Conservation (phyloP, 2,888 invertebrate genomes). For the Drosophila barbarae region DNA sequence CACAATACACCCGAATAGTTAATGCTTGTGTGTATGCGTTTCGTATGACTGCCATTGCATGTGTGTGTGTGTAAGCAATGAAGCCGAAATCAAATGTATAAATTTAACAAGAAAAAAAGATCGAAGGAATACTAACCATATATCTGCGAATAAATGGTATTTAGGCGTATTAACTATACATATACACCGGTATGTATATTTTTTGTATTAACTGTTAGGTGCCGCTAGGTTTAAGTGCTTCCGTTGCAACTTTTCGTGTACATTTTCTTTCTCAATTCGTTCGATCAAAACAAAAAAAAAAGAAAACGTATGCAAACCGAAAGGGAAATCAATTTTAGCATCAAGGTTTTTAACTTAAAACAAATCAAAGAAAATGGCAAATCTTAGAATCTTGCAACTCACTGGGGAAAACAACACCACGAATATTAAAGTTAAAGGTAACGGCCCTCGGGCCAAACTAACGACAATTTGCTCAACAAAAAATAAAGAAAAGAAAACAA, state of each 20-base stretch:
- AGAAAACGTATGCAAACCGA: constrained; percentile 22
- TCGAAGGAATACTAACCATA: constrained; percentile 25
- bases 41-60: constrained; percentile 34
- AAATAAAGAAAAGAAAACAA: constrained; percentile 7
- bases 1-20: constrained; percentile 24
- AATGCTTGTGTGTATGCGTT: constrained; percentile 35
- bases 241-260: constrained; percentile 56
- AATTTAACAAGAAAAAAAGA: constrained; percentile 15
- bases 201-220: constrained; percentile 62
- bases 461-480: constrained; percentile 42
- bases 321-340: constrained; percentile 55
- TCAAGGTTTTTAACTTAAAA: constrained; percentile 65
- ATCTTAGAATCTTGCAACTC: constrained; percentile 62
- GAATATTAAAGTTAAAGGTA: constrained; percentile 64
- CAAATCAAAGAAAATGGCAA: constrained; percentile 48
- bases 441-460: constrained; percentile 50
- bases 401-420: constrained; percentile 78
- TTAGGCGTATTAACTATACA: constrained; percentile 24
- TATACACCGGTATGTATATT: constrained; percentile 53
- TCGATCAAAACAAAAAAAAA: constrained; percentile 5
- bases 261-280: constrained; percentile 47
- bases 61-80: constrained; percentile 47
- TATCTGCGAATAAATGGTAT: constrained; percentile 12
- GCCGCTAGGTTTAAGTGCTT: constrained; percentile 69
- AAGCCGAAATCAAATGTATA: constrained; percentile 41